Evolutionary conservation across 1,140 invertebrate species (phyloP), one percentile per base, ranked within the genome.

Genomic region (Stegodyphus dumicola): DNA sequence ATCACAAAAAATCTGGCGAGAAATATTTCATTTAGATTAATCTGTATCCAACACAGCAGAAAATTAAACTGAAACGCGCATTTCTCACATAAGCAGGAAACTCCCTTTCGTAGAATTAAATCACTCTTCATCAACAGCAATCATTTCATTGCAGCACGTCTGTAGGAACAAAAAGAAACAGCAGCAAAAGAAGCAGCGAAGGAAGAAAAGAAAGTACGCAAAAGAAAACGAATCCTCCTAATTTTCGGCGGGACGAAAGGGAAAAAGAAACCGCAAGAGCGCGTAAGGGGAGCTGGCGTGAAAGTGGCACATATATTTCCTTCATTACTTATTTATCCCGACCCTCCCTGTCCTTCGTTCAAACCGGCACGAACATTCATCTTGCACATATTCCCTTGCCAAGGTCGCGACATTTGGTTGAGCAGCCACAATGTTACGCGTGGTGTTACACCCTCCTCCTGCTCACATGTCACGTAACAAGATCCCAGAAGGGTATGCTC

Each of bases 301-400:
- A 77, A 77, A 77, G 75, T 77, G 60, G 75, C 75, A 77, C 56
- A 77, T 75, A 75, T 49, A 77, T 77, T 77, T 77, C 66, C 60
- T 77, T 77, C 75, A 77, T 77, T 77, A 77, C 66, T 77, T 77
- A 77, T 77, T 77, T 77, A 77, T 66, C 66, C 49, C 33, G 7
- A 13, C 56, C 9, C 7, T 48, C 75, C 75, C 6, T 6, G 18
- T 48, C 75, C 75, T 18, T 54, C 54, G 15, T 15, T 60, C 18
- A 48, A 60, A 52, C 66, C 60, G 60, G 60, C 15, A 77, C 48
- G 60, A 77, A 60, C 75, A 77, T 77, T 65, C 75, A 77, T 77
- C 75, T 66, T 65, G 10, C 18, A 49, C 15, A 71, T 11, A 56
- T 17, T 33, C 17, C 66, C 60, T 49, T 77, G 75, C 66, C 75